Conservation (phyloP, 2,113 vertebrate species). For the Cinclus mexicanus region DNA sequence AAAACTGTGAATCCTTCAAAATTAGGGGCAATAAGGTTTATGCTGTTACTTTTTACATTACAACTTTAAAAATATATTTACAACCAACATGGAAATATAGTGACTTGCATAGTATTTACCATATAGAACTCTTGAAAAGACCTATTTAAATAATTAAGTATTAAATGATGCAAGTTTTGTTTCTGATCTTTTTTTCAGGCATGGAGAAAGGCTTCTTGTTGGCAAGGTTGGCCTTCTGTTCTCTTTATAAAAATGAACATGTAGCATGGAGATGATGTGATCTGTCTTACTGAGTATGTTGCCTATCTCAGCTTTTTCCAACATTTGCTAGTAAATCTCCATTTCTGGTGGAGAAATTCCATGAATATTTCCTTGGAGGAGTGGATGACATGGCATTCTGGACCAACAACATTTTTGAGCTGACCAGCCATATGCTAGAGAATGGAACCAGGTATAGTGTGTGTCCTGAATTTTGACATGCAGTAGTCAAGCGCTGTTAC, state of each 20-base stretch:
- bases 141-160: neutral
- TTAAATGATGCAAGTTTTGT: neutral
- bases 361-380: slow-evolving; percentile 82
- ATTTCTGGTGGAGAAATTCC: slow-evolving; percentile 79
- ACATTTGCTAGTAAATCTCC: slow-evolving; percentile 74
- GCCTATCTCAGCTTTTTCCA: slow-evolving; percentile 71
- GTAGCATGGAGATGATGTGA: neutral
- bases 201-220: slow-evolving; percentile 72
- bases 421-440: slow-evolving; percentile 72
- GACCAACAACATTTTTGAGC: slow-evolving; percentile 76
- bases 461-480: neutral
- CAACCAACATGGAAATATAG: neutral
- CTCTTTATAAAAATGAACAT: neutral
- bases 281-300: neutral
- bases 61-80: neutral
- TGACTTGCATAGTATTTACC: neutral
- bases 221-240: slow-evolving; percentile 67
- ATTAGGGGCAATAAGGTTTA: neutral
- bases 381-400: slow-evolving; percentile 80
- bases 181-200: slow-evolving; percentile 59
- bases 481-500: neutral
- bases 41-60: neutral
- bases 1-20: neutral
- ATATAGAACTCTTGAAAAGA: neutral
- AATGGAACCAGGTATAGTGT: slow-evolving; percentile 73